Percentiles rank a stretch among this genome's conserved stretches.
phyloP scores from a whole-genome alignment of 1,140 invertebrate genomes.

The Heliothis subflexa region DNA sequence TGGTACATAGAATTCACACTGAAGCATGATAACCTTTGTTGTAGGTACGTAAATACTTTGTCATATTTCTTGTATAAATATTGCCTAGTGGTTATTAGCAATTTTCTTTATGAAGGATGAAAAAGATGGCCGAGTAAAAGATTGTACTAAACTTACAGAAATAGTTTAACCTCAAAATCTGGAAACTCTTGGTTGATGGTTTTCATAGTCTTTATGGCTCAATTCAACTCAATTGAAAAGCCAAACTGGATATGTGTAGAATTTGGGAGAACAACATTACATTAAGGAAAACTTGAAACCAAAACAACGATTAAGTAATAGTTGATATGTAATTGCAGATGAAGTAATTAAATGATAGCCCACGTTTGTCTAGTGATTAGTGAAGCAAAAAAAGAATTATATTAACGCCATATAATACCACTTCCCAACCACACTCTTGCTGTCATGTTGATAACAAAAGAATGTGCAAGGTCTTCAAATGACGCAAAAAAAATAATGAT shows the following conservation, averaged over 20 bases:
- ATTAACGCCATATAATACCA: constrained; percentile 12
- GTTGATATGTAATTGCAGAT: not conserved
- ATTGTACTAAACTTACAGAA: not conserved
- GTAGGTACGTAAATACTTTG: constrained; percentile 49
- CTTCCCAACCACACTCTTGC: not conserved
- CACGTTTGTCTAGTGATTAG: not conserved
- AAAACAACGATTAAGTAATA: not conserved
- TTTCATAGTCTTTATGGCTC: not conserved
- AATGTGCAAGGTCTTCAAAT: constrained; percentile 10
- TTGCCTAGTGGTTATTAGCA: not conserved
- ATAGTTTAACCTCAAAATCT: not conserved
- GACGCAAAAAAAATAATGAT: constrained; percentile 11
- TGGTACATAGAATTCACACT: constrained; percentile 59
- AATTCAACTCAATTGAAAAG: not conserved
- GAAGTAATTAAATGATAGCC: not conserved
- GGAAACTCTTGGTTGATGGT: too few relatives aligned
- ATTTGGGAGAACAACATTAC: too few relatives aligned
- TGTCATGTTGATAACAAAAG: constrained; percentile 34
- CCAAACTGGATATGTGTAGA: too few relatives aligned
- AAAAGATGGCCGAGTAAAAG: not conserved
- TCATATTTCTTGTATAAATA: constrained; percentile 55
- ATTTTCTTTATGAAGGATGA: constrained; percentile 11
- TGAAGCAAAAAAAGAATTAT: constrained; percentile 1
- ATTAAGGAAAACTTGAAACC: too few relatives aligned
- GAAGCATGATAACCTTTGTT: constrained; percentile 51